phyloP scores from a whole-genome alignment of 2,888 invertebrate species.

The Agonum fuliginosum region DNA sequence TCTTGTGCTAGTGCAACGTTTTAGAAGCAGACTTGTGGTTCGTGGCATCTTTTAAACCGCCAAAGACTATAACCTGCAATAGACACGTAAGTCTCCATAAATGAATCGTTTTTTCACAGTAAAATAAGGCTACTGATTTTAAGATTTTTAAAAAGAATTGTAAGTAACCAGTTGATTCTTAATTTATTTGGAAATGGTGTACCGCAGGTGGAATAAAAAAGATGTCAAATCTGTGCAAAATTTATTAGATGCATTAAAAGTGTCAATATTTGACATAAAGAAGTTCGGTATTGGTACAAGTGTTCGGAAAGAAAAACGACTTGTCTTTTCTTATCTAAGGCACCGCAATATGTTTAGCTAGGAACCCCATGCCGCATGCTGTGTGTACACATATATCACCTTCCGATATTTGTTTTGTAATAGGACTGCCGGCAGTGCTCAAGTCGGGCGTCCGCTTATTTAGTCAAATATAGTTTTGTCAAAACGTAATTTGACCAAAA shows the following conservation, averaged over 20 bases:
- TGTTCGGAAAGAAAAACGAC: conserved; percentile 13
- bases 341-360: conserved; percentile 42
- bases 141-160: too few relatives aligned
- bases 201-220: background rate
- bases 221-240: conserved; percentile 20
- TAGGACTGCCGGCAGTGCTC: conserved; percentile 6
- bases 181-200: background rate
- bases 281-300: background rate
- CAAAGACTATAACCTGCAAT: too few relatives aligned
- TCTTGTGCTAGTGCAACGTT: too few relatives aligned
- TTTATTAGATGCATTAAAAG: conserved; percentile 11
- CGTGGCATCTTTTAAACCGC: too few relatives aligned
- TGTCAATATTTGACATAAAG: conserved; percentile 26
- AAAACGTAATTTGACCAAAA: too few relatives aligned
- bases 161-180: too few relatives aligned
- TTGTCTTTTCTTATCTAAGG: conserved; percentile 34
- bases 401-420: conserved; percentile 24
- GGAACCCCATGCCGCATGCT: conserved; percentile 8
- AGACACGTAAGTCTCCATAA: too few relatives aligned
- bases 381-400: conserved; percentile 23
- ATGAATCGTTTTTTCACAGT: too few relatives aligned
- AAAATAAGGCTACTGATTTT: too few relatives aligned
- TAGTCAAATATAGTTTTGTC: too few relatives aligned
- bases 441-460: too few relatives aligned
- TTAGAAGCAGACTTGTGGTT: too few relatives aligned